Percentiles rank a stretch among this genome's conserved stretches.
Evolutionary conservation across 2,797 vertebrate genomes (phyloP).

Genomic region (Acanthurus lineatus): DNA sequence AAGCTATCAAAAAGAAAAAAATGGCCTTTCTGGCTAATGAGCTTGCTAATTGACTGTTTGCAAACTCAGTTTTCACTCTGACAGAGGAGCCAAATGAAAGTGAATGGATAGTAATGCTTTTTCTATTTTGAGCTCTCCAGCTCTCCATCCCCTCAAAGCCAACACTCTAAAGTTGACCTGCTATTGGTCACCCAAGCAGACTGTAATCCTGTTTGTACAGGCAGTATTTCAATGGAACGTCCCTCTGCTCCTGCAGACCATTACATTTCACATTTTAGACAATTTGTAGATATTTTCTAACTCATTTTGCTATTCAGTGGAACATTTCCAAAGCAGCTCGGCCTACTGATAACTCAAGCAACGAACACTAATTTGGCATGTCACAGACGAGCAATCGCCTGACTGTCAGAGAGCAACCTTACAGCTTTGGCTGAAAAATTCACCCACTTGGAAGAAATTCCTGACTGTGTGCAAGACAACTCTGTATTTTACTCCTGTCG

Average conservation of each 20-base stretch:
- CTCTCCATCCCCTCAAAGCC: no score
- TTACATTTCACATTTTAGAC: neutral
- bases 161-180: no score
- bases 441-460: conserved; percentile 39
- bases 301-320: neutral
- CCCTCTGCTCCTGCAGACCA: neutral
- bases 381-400: conserved; percentile 1
- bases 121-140: no score
- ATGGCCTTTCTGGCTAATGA: no score
- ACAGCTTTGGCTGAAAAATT: conserved; percentile 35
- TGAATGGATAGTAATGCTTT: no score
- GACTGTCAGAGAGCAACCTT: conserved; percentile 35
- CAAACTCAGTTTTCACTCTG: no score
- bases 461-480: conserved; percentile 25
- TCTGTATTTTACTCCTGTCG: conserved; percentile 17
- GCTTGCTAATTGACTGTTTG: no score
- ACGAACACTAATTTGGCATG: neutral
- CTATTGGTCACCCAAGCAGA: no score
- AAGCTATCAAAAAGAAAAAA: no score
- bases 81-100: no score
- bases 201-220: neutral
- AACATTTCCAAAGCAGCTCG: neutral
- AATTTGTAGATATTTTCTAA: neutral
- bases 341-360: neutral
- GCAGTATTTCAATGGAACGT: neutral